Evolutionary conservation across 2,113 vertebrate genomes (phyloP).

Genomic region (Aythya baeri): DNA sequence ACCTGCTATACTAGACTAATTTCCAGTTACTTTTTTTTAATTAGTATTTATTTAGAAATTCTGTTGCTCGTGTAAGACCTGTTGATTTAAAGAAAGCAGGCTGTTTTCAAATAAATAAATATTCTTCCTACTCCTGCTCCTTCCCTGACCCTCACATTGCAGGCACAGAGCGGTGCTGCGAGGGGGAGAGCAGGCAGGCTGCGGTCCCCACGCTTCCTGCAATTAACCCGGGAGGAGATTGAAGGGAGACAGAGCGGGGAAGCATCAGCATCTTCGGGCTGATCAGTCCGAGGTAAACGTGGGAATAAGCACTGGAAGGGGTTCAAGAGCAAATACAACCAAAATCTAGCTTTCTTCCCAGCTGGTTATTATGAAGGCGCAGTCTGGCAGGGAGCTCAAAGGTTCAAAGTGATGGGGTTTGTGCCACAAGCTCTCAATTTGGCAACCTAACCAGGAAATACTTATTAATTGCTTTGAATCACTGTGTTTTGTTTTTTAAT

Average conservation of each 20-base stretch:
- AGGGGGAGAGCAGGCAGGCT: not conserved
- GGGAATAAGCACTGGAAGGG: not conserved
- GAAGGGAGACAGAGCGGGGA: constrained; percentile 15
- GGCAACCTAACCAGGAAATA: not conserved
- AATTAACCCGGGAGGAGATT: constrained; percentile 22
- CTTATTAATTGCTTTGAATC: not conserved
- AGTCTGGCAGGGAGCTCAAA: not conserved
- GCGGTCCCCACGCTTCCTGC: constrained; percentile 14
- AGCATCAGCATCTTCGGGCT: not conserved
- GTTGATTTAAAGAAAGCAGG: not conserved
- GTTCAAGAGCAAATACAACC: not conserved
- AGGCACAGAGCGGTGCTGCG: not conserved
- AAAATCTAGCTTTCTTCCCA: not conserved
- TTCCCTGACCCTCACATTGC: not conserved
- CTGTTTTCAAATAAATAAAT: not conserved
- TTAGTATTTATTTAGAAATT: not conserved
- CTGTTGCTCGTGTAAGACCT: not conserved
- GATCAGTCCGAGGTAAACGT: not conserved
- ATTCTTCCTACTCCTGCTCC: not conserved
- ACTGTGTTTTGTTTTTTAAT: not conserved
- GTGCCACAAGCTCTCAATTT: not conserved
- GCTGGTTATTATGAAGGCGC: not conserved
- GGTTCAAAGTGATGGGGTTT: not conserved
- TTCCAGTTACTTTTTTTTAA: not conserved
- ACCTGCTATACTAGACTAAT: not conserved